Evolutionary conservation across 1,140 invertebrate genomes (phyloP), one percentile per base, ranked within the genome.

Genomic region (Zeugodacus cucurbitae): DNA sequence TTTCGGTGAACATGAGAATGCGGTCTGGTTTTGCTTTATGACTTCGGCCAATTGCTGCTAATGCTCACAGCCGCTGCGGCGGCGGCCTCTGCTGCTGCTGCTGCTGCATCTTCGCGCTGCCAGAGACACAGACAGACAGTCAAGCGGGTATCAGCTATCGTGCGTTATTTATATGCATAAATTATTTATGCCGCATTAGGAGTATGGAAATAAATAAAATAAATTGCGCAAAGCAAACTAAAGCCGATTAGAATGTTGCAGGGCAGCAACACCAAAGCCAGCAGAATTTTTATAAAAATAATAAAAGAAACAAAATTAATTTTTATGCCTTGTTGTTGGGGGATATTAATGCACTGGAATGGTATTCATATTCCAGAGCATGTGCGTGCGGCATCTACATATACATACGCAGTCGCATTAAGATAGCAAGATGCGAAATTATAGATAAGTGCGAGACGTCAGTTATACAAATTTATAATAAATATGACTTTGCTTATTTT

Each of bases 91-190:
- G 26, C 62, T 64, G 62, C 22, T 32, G 26, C 29, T 34, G 74
- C n/a, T n/a, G 41, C 74, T 48, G 74, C 89, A 44, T 59, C 88
- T 86, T 88, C 44, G 70, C 64, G 37, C 48, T 44, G 59, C 70
- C 37, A 87, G 78, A 59, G 34, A 44, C 64, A 32, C 48, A 37
- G 59, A 59, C 37, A 87, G 78, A 59, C 41, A 44, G 26, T 78
- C 82, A 20, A 34, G 57, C 78, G 32, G 57, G 87, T 87, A 86
- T 67, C 44, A 62, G 87, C 58, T 44, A 48, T 44, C 41, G 74
- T 58, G 44, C 29, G 87, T 88, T 88, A 88, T 88, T 88, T 88
- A 88, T 88, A 86, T 86, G 88, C 88, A 88, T 88, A 88, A 88
- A 88, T 88, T 88, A 88, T 88, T 88, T 88, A 86, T 86, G 88